A percentile compares a stretch with the other conserved stretches of the same genome.
phyloP scores from a whole-genome alignment of 2,797 vertebrate genomes.

The Acipenser ruthenus region DNA sequence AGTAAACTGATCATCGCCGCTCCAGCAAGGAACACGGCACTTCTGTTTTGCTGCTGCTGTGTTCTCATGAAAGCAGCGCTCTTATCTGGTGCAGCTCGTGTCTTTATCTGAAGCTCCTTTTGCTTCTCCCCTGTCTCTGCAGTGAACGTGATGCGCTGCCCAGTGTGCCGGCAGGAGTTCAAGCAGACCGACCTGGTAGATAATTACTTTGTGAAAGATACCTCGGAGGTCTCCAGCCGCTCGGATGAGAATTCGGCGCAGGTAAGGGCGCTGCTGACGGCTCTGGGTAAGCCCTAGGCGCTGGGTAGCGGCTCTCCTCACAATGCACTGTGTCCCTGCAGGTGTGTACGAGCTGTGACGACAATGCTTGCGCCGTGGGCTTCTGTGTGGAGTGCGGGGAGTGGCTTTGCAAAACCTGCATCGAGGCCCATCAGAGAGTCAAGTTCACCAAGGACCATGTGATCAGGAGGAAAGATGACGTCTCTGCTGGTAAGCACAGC shows the following conservation, averaged over 20 bases:
- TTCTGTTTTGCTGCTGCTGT: no score
- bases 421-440: conserved; percentile 92
- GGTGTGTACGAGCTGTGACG: conserved; percentile 95
- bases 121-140: conserved; percentile 10
- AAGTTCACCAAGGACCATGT: conserved; percentile 97
- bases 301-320: not conserved
- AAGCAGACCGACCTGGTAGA: conserved; percentile 94
- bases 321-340: conserved; percentile 29
- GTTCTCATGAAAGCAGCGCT: no score
- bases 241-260: conserved; percentile 95
- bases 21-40: no score
- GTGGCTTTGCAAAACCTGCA: conserved; percentile 92
- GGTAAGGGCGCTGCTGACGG: conserved; percentile 50
- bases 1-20: no score
- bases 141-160: conserved; percentile 93
- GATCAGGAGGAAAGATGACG: conserved; percentile 92
- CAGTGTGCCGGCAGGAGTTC: conserved; percentile 91
- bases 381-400: conserved; percentile 96
- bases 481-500: conserved; percentile 76
- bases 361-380: conserved; percentile 91
- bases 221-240: conserved; percentile 93
- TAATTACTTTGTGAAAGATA: conserved; percentile 97
- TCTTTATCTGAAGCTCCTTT: not conserved
- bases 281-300: not conserved
- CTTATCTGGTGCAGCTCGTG: no score